These are phyloP conservation scores for Sinopyrophorus schimmeli DNA, from an alignment of 2,888 invertebrate species.

Conservation along the genomic window DNA sequence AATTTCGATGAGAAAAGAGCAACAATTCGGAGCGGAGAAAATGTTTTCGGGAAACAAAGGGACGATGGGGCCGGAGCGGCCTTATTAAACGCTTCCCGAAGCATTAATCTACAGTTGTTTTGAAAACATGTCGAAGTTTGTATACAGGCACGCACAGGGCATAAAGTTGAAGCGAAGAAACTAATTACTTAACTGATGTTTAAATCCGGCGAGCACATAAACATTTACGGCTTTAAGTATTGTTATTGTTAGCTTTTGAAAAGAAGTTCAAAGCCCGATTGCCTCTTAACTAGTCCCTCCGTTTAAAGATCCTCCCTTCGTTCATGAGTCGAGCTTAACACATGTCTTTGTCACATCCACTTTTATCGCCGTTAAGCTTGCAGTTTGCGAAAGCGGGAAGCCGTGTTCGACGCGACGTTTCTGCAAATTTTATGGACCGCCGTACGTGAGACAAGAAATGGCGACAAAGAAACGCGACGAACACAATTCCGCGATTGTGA, in stretches of 20 bases:
- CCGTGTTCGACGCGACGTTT: conserved; percentile 17
- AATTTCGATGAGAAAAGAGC: too few species aligned
- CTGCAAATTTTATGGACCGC: conserved; percentile 18
- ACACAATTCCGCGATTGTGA: too few species aligned
- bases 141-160: conserved; percentile 10
- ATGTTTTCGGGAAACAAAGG: too few species aligned
- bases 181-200: conserved; percentile 21
- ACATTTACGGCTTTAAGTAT: conserved; percentile 12
- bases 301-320: conserved; percentile 22
- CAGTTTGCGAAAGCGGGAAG: conserved; percentile 28
- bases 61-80: too few species aligned
- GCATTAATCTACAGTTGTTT: conserved; percentile 10
- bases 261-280: conserved; percentile 20
- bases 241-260: conserved; percentile 30
- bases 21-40: too few species aligned
- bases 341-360: conserved; percentile 26
- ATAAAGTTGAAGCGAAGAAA: conserved; percentile 8
- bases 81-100: too few species aligned
- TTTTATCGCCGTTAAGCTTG: conserved; percentile 30
- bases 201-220: conserved; percentile 10
- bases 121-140: conserved; percentile 6
- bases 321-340: conserved; percentile 26
- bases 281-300: conserved; percentile 21
- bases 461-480: not conserved
- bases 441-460: conserved; percentile 12